Conservation (phyloP, 2,888 invertebrate species). For the Microplitis deprimator region DNA sequence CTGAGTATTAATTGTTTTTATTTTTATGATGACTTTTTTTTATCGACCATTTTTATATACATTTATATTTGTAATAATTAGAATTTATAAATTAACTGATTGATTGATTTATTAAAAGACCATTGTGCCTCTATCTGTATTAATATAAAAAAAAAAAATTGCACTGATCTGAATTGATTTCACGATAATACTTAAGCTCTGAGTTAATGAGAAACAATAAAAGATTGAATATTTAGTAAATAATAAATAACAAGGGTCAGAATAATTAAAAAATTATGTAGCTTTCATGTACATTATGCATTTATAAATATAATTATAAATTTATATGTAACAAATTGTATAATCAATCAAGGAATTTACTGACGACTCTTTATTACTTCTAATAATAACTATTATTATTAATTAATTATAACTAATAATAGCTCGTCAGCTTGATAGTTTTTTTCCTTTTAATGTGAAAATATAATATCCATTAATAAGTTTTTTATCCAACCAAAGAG, state of each 20-base stretch:
- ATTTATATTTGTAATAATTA: not conserved
- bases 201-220: not conserved
- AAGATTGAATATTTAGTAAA: not conserved
- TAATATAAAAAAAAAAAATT: not conserved
- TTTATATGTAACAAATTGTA: slow-evolving; percentile 37
- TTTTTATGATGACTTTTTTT: slow-evolving; percentile 1
- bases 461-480: slow-evolving; percentile 27
- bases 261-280: slow-evolving; percentile 19
- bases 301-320: slow-evolving; percentile 39
- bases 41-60: not conserved
- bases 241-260: slow-evolving; percentile 41
- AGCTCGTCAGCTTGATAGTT: slow-evolving; percentile 9
- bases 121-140: slow-evolving; percentile 30
- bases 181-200: not conserved
- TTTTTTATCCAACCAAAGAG: slow-evolving; percentile 23
- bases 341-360: slow-evolving; percentile 39
- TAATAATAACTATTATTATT: no score
- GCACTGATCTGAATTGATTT: slow-evolving; percentile 17
- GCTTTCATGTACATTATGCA: slow-evolving; percentile 37
- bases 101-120: not conserved
- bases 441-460: slow-evolving; percentile 22
- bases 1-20: not conserved
- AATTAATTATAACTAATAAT: not conserved
- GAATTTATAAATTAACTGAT: not conserved
- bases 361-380: slow-evolving; percentile 19